These are phyloP conservation scores for Pelodiscus sinensis DNA, from an alignment of 2,113 vertebrate species.

Conservation along the genomic window DNA sequence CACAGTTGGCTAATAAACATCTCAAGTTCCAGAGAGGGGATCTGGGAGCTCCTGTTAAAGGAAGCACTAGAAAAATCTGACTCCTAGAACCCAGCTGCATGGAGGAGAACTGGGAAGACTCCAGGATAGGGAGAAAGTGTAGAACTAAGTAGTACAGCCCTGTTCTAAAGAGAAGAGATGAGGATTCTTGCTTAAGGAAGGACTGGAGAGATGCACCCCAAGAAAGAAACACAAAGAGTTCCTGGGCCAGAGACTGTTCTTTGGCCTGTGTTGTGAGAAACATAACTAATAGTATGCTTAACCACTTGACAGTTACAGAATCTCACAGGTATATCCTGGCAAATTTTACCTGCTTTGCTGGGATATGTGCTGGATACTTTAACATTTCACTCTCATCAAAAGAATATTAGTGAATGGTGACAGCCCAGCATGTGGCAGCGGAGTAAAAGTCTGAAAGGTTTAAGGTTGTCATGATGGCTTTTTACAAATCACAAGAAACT, in stretches of 20 bases:
- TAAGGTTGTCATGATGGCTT: background rate
- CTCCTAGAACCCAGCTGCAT: background rate
- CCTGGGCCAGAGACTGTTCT: background rate
- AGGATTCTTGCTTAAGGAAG: background rate
- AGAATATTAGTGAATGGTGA: background rate
- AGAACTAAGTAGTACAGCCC: background rate
- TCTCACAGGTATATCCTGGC: background rate
- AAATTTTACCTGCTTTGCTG: background rate
- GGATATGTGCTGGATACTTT: background rate
- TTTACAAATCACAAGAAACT: background rate
- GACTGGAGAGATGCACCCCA: background rate
- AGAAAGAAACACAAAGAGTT: background rate
- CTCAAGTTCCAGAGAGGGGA: background rate
- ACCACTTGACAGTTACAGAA: accelerated
- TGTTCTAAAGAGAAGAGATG: background rate
- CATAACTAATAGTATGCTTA: accelerated
- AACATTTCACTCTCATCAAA: accelerated
- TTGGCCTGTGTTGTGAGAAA: background rate
- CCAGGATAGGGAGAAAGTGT: background rate
- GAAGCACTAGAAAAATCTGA: background rate
- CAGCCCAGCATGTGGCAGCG: accelerated
- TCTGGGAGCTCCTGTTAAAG: too few relatives aligned
- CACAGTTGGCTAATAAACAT: background rate
- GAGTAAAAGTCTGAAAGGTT: background rate
- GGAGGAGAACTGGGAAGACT: background rate